Evolutionary conservation across 2,113 vertebrate genomes (phyloP).

Genomic region (Heliornis fulica): DNA sequence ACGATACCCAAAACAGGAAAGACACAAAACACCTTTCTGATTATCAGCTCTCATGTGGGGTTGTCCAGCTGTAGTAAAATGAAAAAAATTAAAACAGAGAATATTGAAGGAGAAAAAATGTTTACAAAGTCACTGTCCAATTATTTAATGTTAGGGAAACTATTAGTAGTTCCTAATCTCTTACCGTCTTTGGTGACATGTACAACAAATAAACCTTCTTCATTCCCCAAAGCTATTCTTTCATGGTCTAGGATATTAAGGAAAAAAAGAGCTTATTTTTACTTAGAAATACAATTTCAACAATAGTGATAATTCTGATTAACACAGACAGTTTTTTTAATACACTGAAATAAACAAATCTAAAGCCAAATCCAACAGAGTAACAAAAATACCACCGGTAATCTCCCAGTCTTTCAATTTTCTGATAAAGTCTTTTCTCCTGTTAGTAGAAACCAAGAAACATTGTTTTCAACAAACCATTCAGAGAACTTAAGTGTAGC

Average conservation of each 20-base stretch:
- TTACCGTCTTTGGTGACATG: slow-evolving; percentile 99
- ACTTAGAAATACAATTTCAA: neutral
- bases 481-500: neutral
- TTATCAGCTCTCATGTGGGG: neutral
- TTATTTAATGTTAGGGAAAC: neutral
- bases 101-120: neutral
- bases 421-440: neutral
- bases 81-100: neutral
- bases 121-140: neutral
- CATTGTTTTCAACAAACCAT: neutral
- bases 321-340: neutral
- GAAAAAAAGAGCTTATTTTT: neutral
- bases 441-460: neutral
- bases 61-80: neutral
- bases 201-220: slow-evolving; percentile 95
- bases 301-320: neutral
- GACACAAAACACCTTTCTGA: neutral
- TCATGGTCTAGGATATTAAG: slow-evolving; percentile 86
- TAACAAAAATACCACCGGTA: neutral
- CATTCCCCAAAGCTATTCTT: slow-evolving; percentile 94
- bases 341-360: neutral
- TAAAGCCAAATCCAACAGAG: neutral
- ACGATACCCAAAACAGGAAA: neutral
- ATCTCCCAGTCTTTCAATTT: neutral
- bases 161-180: slow-evolving; percentile 24